Evolutionary conservation across 2,888 invertebrate genomes (phyloP).

Genomic region (Panorpa germanica): DNA sequence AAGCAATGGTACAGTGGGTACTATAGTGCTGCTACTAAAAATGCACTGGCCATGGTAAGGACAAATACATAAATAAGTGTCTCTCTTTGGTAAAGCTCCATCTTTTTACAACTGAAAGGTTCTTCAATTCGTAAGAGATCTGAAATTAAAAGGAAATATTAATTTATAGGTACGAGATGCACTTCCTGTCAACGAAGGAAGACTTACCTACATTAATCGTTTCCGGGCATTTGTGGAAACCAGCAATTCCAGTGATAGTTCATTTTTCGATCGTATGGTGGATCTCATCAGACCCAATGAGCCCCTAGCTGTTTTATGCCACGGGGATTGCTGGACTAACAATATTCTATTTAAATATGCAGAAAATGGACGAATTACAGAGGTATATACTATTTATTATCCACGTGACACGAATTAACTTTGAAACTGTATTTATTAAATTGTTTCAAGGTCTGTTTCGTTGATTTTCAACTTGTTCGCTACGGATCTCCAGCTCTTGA

Average conservation of each 20-base stretch:
- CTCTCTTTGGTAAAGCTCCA: too few species aligned
- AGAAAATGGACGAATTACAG: conserved; percentile 28
- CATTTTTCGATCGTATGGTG: conserved; percentile 48
- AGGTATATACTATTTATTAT: conserved; percentile 20
- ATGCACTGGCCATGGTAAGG: conserved; percentile 44
- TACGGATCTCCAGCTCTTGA: conserved; percentile 52
- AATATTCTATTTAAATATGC: conserved; percentile 45
- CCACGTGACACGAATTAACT: too few species aligned
- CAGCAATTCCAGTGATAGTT: too few species aligned
- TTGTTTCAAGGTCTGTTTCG: conserved; percentile 35
- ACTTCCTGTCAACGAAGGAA: conserved; percentile 22
- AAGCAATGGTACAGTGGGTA: conserved; percentile 49
- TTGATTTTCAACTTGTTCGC: conserved; percentile 51
- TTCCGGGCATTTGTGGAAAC: conserved; percentile 38
- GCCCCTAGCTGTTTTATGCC: conserved; percentile 47
- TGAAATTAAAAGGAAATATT: too few species aligned
- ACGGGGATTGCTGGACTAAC: conserved; percentile 61
- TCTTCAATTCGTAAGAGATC: conserved; percentile 15
- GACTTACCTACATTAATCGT: conserved; percentile 34
- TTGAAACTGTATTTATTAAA: background rate
- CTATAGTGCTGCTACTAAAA: conserved; percentile 39
- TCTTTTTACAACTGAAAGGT: background rate
- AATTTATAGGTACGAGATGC: conserved; percentile 17
- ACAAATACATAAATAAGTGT: too few species aligned
- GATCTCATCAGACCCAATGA: conserved; percentile 38